phyloP scores from a whole-genome alignment of 2,888 invertebrate species.

The Cephus pulcher region DNA sequence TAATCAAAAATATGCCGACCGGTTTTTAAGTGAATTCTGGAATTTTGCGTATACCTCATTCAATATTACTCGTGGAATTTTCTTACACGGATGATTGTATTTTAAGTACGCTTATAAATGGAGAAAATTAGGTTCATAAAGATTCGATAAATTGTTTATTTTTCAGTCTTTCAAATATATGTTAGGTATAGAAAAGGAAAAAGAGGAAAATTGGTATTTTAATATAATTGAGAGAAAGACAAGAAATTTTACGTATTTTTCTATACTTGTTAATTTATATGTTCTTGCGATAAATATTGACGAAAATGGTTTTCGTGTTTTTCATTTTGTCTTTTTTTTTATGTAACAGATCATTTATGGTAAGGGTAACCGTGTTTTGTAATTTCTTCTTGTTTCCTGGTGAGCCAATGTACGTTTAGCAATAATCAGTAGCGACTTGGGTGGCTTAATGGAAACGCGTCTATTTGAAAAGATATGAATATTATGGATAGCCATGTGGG shows the following conservation, averaged over 20 bases:
- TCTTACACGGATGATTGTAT: not conserved
- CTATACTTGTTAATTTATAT: no score
- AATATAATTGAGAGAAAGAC: not conserved
- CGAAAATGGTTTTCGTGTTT: not conserved
- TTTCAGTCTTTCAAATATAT: no score
- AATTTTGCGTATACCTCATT: slow-evolving; percentile 5
- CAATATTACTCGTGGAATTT: not conserved
- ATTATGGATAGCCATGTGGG: slow-evolving; percentile 27
- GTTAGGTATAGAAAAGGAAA: not conserved
- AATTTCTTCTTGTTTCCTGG: not conserved
- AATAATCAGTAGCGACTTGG: not conserved
- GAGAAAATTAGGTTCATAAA: not conserved
- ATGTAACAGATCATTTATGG: not conserved
- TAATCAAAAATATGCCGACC: slow-evolving; percentile 41
- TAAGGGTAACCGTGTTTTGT: not conserved
- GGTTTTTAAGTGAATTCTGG: slow-evolving; percentile 40
- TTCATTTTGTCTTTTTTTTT: not conserved
- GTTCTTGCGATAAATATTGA: not conserved
- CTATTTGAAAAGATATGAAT: not conserved
- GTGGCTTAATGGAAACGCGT: not conserved
- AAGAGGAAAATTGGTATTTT: not conserved
- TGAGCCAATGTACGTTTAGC: not conserved
- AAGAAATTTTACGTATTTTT: not conserved
- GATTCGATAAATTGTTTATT: no score
- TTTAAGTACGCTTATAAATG: not conserved